Base-by-base conservation (phyloP, 2,888 invertebrate species). In the Campoplex capitator region DNA sequence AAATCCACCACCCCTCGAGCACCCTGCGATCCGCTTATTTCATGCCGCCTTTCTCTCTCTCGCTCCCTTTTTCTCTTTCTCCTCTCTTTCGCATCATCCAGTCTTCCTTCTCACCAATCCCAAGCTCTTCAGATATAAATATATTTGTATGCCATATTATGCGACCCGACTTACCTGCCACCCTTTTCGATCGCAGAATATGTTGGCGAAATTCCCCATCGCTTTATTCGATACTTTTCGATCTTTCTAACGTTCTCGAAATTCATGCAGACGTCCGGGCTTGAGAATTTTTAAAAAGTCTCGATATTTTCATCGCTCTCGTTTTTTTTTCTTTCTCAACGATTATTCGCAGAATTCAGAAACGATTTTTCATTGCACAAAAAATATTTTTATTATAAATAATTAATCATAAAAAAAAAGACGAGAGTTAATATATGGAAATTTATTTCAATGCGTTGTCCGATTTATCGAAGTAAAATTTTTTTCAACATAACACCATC, bases 1-100 rank as follows among this genome's bases (percentile, higher is more conserved):
- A 86, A 71, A 87, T 85, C 82, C 85, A 83, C 83, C 89, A 89
- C 89, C 89, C 90, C 84, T 89, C 88, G 85, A 84, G 84, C 83
- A 83, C 83, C 89, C 88, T 85, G 86, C 87, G 88, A 90, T 62
- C 81, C 75, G 85, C 84, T 86, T 87, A 91, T 90, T 90, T 89
- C 89, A 89, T 86, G 87, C 82, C 79, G 74, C 68, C 76, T 81
- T 71, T 68, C 62, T 67, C 83, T 67, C 83, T 83, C 85, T 85
- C 73, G 70, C 84, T 84, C 88, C 58, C 42, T 75, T 54, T 81
- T 82, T 85, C 84, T 84, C 78, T 80, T 84, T 83, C 89, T 80
- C 85, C 87, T 88, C 88, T 85, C 80, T 80, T 80, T 77, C 78
- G 84, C 84, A 86, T 87, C 84, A 85, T 86, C 67, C 87, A 86